Percentiles rank a stretch among this genome's conserved stretches.
Evolutionary conservation across 2,797 vertebrate genomes (phyloP).

Genomic region (Hephaestus fuliginosus): DNA sequence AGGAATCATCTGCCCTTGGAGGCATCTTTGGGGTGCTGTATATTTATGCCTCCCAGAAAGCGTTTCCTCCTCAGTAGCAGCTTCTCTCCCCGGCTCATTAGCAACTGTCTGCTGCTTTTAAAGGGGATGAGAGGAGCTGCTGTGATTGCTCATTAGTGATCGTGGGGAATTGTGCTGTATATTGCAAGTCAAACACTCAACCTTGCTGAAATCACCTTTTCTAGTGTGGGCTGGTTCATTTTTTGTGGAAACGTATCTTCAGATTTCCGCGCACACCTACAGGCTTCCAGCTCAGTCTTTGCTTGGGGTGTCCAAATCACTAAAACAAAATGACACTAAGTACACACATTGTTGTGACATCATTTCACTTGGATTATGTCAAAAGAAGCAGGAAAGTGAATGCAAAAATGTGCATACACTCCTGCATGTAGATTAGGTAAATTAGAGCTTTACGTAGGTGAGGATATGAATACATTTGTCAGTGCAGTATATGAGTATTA

Average conservation of each 20-base stretch:
- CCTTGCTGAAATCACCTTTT: conserved; percentile 42
- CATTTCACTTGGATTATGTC: conserved; percentile 23
- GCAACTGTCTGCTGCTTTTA: conserved; percentile 57
- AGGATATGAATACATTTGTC: not conserved
- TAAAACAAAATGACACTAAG: conserved; percentile 5
- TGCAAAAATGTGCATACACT: not conserved
- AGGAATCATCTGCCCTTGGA: not conserved
- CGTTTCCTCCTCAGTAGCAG: conserved; percentile 18
- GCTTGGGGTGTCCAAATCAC: not conserved
- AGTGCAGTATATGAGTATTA: not conserved
- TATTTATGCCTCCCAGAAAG: conserved; percentile 33
- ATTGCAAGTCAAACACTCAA: conserved; percentile 40
- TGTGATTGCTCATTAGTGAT: conserved; percentile 68
- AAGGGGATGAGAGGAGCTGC: conserved; percentile 42
- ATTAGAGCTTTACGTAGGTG: not conserved
- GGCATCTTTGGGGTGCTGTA: conserved; percentile 8
- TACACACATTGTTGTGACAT: not conserved
- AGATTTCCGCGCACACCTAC: not conserved
- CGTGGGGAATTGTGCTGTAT: conserved; percentile 36
- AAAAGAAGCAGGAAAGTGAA: not conserved
- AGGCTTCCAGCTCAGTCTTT: conserved; percentile 2
- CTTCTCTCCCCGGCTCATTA: conserved; percentile 46
- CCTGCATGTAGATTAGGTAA: not conserved
- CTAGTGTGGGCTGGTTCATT: conserved; percentile 5
- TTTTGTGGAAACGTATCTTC: not conserved